Percentiles rank a stretch among this genome's conserved stretches.
Conservation (phyloP, 2,888 invertebrate species). For the Parthenolecanium corni region DNA sequence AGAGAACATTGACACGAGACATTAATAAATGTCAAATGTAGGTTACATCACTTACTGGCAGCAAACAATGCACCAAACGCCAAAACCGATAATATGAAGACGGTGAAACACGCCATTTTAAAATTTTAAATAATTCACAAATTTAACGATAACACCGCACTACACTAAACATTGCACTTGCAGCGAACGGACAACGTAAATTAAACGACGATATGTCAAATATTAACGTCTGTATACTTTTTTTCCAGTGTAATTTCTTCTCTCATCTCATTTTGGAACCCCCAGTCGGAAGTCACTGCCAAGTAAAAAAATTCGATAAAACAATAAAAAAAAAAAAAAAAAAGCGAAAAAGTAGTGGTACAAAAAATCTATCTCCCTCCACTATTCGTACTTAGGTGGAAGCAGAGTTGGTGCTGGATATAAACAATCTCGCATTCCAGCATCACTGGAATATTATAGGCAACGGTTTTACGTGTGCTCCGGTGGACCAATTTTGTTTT, state of each 20-base stretch:
- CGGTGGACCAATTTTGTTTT: constrained; percentile 20
- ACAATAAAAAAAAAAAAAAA: background rate
- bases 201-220: constrained; percentile 22
- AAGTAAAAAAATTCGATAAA: background rate
- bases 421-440: constrained; percentile 26
- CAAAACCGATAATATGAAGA: too few relatives aligned
- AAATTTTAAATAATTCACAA: too few relatives aligned
- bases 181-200: constrained; percentile 14
- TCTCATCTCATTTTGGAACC: background rate
- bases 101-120: too few relatives aligned
- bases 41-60: too few relatives aligned
- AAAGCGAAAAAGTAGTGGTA: background rate
- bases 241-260: constrained; percentile 4
- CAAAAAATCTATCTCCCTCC: too few relatives aligned
- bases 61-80: too few relatives aligned
- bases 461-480: constrained; percentile 11
- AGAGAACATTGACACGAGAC: too few relatives aligned
- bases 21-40: too few relatives aligned
- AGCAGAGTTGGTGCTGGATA: constrained; percentile 12
- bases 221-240: constrained; percentile 7
- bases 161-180: constrained; percentile 16
- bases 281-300: too few relatives aligned
- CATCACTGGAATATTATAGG: constrained; percentile 16
- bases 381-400: too few relatives aligned
- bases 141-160: constrained; percentile 14